A percentile compares a stretch with the other conserved stretches of the same genome.
Conservation (phyloP, 1,140 invertebrate genomes). For the Hestina assimilis region DNA sequence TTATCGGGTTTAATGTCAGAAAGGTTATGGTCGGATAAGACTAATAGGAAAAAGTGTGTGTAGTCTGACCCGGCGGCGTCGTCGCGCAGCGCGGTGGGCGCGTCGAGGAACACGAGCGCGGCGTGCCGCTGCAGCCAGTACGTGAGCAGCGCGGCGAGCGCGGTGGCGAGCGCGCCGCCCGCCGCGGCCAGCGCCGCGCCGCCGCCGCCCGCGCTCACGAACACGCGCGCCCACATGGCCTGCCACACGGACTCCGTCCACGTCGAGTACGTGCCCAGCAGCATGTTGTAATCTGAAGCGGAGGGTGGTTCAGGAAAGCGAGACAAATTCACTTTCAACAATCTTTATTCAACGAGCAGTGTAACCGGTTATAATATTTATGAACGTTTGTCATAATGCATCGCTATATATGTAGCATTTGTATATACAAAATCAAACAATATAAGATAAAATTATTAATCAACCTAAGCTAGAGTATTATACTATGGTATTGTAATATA, state of each 20-base stretch:
- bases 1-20: too few species aligned
- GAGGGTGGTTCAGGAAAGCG: too few species aligned
- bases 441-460: too few species aligned
- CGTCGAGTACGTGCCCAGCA: constrained; percentile 88
- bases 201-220: constrained; percentile 85
- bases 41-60: neutral
- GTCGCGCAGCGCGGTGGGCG: constrained; percentile 16
- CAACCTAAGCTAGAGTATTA: too few species aligned
- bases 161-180: constrained; percentile 81
- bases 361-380: too few species aligned
- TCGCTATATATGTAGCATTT: too few species aligned
- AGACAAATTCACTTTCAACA: too few species aligned
- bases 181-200: constrained; percentile 84
- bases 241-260: constrained; percentile 96
- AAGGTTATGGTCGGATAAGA: too few species aligned
- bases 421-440: too few species aligned
- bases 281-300: constrained; percentile 89
- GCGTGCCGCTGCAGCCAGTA: constrained; percentile 84
- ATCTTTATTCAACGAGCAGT: too few species aligned
- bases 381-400: too few species aligned
- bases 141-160: constrained; percentile 83
- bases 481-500: too few species aligned
- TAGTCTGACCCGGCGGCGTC: constrained; percentile 48
- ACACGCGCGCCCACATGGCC: constrained; percentile 86
- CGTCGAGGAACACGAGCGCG: constrained; percentile 79